A percentile compares a stretch with the other conserved stretches of the same genome.
These are phyloP conservation scores for Phalanger gymnotis DNA, from an alignment of 2,797 vertebrate genomes.

Conservation along the genomic window DNA sequence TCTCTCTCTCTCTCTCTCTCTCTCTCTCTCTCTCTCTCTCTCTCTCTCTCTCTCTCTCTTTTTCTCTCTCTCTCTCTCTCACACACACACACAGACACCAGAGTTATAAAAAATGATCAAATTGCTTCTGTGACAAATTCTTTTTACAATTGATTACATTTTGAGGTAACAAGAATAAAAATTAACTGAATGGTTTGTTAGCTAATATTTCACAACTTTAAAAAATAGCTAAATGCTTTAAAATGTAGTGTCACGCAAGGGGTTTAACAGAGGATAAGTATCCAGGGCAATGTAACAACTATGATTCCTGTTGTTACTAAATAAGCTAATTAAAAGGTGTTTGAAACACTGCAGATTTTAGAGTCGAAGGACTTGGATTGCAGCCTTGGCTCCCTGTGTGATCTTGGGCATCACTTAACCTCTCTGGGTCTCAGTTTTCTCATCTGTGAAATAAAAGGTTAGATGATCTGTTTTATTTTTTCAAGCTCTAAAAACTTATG, in stretches of 20 bases:
- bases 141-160: constrained; percentile 79
- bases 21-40: neutral
- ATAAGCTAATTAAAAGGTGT: neutral
- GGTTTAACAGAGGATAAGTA: neutral
- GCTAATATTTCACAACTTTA: constrained; percentile 61
- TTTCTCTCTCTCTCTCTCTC: neutral
- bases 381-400: neutral
- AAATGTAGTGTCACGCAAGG: neutral
- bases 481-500: neutral
- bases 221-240: constrained; percentile 15
- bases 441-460: neutral
- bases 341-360: neutral
- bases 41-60: neutral
- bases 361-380: neutral
- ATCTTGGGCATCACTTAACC: neutral
- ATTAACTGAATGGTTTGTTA: constrained; percentile 69
- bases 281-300: constrained; percentile 4
- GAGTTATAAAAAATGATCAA: constrained; percentile 73
- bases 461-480: neutral
- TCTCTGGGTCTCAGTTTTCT: neutral
- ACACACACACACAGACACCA: constrained; percentile 31
- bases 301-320: constrained; percentile 24
- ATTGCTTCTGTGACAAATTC: constrained; percentile 77
- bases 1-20: constrained; percentile 21
- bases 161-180: constrained; percentile 68